Evolutionary conservation across 2,797 vertebrate species (phyloP), one percentile per base, ranked within the genome.

Genomic region (Acrossocheilus fasciatus): DNA sequence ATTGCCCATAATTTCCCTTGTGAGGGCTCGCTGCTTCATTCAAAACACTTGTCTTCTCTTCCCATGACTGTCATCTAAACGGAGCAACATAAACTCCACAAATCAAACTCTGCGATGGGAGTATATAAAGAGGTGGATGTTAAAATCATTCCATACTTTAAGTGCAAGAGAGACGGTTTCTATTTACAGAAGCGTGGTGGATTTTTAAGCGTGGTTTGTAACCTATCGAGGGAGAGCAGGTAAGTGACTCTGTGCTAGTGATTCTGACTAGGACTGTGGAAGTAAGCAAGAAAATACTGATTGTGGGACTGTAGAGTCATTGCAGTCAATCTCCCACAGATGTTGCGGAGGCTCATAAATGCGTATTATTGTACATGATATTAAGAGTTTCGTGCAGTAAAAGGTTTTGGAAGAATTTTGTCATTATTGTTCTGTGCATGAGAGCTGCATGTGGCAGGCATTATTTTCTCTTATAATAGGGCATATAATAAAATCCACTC

Each of bases 1-100:
- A 96, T 96, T 96, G 94, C 95, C 95, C 94, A 93, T 95, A 95
- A 96, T 96, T 96, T 96, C 82, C 90, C 90, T 93, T 92, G 92
- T 93, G 94, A 95, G 95, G 93, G 90, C 92, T 92, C 90, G 90
- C 94, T 93, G 93, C 93, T 94, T 94, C 92, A 89, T 94, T 92
- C 90, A 95, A 92, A 93, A 90, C 84, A 92, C 90, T 93, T 90
- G 92, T 92, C 91, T 92, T 93, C 92, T 95, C 92, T 93, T 94
- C 90, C 89, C 90, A 83, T 88, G 86, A 88, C 90, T 89, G 11
- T 47, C 91, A 87, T 92, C 91, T 93, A 92, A 93, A 94, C 93
- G 93, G 92, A 93, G 91, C 93, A 88, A 52, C 91, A 91, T 93
- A 93, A 95, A 94, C 87, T 91, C 83, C 90, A 90, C 90, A 92